Evolutionary conservation across 2,797 vertebrate genomes (phyloP).

Genomic region (Acanthornis magna): DNA sequence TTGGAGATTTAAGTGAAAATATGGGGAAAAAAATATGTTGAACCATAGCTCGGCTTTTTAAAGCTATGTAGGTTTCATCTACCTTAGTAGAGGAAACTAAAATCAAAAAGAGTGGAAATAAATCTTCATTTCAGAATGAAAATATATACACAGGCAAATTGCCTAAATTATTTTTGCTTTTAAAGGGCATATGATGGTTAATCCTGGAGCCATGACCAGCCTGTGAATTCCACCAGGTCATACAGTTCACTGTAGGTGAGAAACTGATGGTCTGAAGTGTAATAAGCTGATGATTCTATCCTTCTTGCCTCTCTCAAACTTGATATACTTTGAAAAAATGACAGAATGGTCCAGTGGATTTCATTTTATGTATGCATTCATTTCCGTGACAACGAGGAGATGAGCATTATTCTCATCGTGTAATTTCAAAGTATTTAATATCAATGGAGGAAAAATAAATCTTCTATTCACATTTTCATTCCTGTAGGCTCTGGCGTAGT

Average conservation of each 20-base stretch:
- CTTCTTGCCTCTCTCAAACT: neutral
- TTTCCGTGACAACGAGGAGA: neutral
- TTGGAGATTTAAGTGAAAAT: neutral
- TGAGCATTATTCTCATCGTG: neutral
- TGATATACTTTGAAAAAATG: neutral
- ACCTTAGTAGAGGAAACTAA: neutral
- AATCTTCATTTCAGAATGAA: neutral
- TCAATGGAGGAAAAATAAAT: neutral
- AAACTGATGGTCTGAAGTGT: neutral
- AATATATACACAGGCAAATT: neutral
- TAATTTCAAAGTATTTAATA: neutral
- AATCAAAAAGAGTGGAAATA: neutral
- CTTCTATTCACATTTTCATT: neutral
- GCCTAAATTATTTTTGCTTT: neutral
- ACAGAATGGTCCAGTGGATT: neutral
- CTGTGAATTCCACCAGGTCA: neutral
- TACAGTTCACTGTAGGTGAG: neutral
- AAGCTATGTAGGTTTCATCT: neutral
- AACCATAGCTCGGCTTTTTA: neutral
- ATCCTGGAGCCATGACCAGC: neutral
- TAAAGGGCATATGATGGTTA: neutral
- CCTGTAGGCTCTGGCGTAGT: neutral
- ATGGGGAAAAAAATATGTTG: neutral
- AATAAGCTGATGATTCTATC: neutral
- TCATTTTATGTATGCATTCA: neutral